These are phyloP conservation scores for Tor tambroides DNA, from an alignment of 2,113 vertebrate genomes.

Conservation along the genomic window DNA sequence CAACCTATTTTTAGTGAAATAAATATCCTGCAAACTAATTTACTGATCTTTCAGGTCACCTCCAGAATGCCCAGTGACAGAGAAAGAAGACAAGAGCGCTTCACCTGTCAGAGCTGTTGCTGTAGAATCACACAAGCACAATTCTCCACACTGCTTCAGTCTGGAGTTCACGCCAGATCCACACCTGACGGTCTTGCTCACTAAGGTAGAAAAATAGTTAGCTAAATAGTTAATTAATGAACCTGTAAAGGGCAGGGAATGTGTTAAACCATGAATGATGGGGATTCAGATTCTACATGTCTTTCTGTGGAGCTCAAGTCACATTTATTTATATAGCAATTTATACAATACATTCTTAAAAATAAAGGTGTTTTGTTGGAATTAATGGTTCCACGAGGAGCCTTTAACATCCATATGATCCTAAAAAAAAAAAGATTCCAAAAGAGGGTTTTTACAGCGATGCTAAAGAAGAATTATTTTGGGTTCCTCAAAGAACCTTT, in stretches of 20 bases:
- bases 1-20: not conserved
- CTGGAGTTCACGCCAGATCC: slow-evolving; percentile 68
- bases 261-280: too few relatives aligned
- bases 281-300: not conserved
- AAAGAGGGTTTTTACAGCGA: too few relatives aligned
- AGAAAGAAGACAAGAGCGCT: slow-evolving; percentile 44
- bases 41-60: slow-evolving; percentile 62
- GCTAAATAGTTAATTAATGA: not conserved
- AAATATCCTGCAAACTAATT: not conserved
- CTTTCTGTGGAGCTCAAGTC: not conserved
- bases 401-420: too few relatives aligned
- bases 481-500: too few relatives aligned
- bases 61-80: slow-evolving; percentile 63
- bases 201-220: slow-evolving; percentile 64
- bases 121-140: slow-evolving; percentile 51
- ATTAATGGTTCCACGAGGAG: not conserved
- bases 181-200: slow-evolving; percentile 72
- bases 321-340: too few relatives aligned
- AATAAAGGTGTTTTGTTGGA: not conserved
- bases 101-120: slow-evolving; percentile 54
- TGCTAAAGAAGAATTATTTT: too few relatives aligned
- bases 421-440: too few relatives aligned
- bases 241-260: not conserved
- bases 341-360: not conserved
- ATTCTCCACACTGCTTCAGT: slow-evolving; percentile 66